Conservation (phyloP, 2,888 invertebrate genomes). For the Patella pellucida region DNA sequence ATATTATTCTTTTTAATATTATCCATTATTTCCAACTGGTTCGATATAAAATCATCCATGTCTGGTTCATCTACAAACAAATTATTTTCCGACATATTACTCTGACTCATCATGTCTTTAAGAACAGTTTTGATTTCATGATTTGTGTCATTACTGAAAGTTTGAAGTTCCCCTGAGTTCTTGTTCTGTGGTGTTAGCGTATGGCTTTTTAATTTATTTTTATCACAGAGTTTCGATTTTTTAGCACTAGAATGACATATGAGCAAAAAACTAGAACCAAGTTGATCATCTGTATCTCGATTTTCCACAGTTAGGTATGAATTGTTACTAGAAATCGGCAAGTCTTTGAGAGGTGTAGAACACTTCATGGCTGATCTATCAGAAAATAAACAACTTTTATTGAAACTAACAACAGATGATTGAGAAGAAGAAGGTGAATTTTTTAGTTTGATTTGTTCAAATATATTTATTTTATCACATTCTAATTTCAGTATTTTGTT, state of each 20-base stretch:
- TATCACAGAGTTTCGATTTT: not conserved
- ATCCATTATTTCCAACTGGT: constrained; percentile 9
- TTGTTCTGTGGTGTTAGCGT: not conserved
- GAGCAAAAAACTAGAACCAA: not conserved
- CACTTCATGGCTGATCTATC: not conserved
- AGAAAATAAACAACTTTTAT: not conserved
- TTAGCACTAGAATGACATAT: constrained; percentile 1
- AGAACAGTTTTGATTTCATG: not conserved
- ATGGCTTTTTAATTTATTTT: not conserved
- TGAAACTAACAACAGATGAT: not conserved
- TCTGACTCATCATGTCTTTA: not conserved
- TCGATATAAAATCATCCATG: constrained; percentile 14
- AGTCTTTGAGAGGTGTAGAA: not conserved
- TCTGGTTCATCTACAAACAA: not conserved
- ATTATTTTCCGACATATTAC: not conserved
- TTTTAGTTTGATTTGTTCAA: not conserved
- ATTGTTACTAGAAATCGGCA: not conserved
- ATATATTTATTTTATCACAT: not conserved
- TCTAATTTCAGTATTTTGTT: not conserved
- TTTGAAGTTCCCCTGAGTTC: not conserved
- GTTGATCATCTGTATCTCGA: not conserved
- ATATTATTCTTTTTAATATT: not conserved
- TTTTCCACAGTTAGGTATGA: not conserved
- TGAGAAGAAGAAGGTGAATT: not conserved
- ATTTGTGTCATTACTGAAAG: not conserved